These are phyloP conservation scores for Ips nitidus DNA, from an alignment of 1,140 invertebrate species.

Conservation along the genomic window DNA sequence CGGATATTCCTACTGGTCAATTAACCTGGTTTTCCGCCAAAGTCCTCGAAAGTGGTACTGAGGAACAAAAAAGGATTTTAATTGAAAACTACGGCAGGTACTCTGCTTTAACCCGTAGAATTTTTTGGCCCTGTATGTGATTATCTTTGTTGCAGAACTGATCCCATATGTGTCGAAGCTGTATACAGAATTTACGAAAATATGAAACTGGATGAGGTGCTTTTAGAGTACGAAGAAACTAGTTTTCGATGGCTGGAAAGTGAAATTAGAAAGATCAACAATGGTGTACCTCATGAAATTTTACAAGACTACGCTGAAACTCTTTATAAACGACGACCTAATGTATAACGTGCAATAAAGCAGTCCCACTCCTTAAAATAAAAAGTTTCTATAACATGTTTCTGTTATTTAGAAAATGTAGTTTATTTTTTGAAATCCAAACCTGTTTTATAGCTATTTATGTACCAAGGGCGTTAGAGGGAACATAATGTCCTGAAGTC, in stretches of 20 bases:
- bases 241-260: background rate
- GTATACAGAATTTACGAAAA: background rate
- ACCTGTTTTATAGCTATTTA: too few relatives aligned
- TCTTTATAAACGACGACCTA: background rate
- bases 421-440: too few relatives aligned
- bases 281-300: constrained; percentile 2
- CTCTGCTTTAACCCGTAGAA: background rate
- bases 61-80: background rate
- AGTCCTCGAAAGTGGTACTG: background rate
- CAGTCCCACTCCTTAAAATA: too few relatives aligned
- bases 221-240: background rate
- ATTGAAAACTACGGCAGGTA: constrained; percentile 4
- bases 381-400: too few relatives aligned
- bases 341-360: too few relatives aligned
- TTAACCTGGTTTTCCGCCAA: background rate
- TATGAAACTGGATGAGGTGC: background rate
- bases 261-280: background rate
- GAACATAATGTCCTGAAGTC: too few relatives aligned
- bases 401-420: too few relatives aligned
- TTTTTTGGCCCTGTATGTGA: background rate
- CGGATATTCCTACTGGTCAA: background rate
- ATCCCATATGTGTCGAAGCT: background rate
- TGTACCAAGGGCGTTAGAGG: too few relatives aligned
- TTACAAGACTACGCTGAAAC: background rate
- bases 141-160: background rate